Base-by-base conservation (phyloP, 2,888 invertebrate genomes). In the Troglohyphantes excavatus region DNA sequence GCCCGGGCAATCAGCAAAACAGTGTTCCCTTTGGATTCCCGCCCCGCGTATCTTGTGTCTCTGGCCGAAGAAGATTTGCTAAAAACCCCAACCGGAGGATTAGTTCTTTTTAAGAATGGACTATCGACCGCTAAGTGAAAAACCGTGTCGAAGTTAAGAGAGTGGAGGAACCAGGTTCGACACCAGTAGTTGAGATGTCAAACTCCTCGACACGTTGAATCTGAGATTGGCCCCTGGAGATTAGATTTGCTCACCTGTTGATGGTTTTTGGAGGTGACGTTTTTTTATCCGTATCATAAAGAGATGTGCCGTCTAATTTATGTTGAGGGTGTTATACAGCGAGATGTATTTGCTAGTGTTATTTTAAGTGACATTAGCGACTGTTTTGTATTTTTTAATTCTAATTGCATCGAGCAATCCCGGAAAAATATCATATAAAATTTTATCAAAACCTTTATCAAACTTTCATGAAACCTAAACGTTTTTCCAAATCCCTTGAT, bases 1-100 rank as follows among this genome's bases (percentile, higher is more conserved):
- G 63, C 19, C 6, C 3, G 6, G 26, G 65, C 19, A 65, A 78
- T 78, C 76, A 61, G 39, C 17, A 27, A 43, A 78, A 76, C 63
- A 65, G 21, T 63, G 78, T 78, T 78, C 19, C 17, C 53, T 26
- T 21, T 0, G 75, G 65, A 23, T 17, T 53, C n/a, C 17, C 11
- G 46, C 46, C 46, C 17, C 9, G 33, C 33, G 33, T 33, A 33
- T 53, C n/a, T 2, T n/a, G n/a, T 0, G n/a, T 53, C 9, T 9
- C 33, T 6, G 5, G 33, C 33, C 33, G 33, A 33, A 53, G n/a
- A 53, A n/a, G 17, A 53, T 53, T 53, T 53, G 53, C 33, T 33
- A 53, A 53, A 53, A 53, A 53, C 5, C 53, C n/a, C 17, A 13
- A 53, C 53, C 17, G n/a, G n/a, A 53, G 17, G 53, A 53, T 53